Percentiles rank a stretch among this genome's conserved stretches.
phyloP scores from a whole-genome alignment of 2,113 vertebrate genomes.

The Elachura formosa region DNA sequence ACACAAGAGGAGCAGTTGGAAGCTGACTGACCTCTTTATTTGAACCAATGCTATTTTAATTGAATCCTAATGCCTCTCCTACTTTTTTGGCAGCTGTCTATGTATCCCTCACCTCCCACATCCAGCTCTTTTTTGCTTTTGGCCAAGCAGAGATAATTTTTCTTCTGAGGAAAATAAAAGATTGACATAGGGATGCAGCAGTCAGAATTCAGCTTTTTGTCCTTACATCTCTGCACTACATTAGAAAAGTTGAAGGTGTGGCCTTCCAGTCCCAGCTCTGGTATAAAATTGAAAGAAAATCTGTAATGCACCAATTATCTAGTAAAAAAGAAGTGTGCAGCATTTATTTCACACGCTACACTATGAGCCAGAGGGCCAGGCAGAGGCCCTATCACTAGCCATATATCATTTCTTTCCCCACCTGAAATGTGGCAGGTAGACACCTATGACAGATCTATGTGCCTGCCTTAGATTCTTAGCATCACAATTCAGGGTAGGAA shows the following conservation, averaged over 20 bases:
- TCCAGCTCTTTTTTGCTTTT: not conserved
- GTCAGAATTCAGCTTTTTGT: not conserved
- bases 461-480: not conserved
- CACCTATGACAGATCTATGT: not conserved
- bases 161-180: not conserved
- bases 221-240: not conserved
- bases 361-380: not conserved
- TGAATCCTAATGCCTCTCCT: not conserved
- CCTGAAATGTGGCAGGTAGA: not conserved
- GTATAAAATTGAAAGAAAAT: not conserved
- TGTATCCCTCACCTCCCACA: rapidly evolving
- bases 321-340: not conserved
- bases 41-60: not conserved
- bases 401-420: not conserved
- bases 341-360: not conserved
- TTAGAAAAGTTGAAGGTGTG: not conserved
- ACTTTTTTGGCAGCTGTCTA: not conserved
- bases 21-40: not conserved
- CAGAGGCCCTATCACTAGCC: not conserved
- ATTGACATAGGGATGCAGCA: not conserved
- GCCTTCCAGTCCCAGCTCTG: not conserved
- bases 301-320: not conserved
- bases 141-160: not conserved
- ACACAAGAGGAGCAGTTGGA: not conserved
- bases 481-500: not conserved